phyloP scores from a whole-genome alignment of 2,797 vertebrate genomes.

The Dryobates pubescens region DNA sequence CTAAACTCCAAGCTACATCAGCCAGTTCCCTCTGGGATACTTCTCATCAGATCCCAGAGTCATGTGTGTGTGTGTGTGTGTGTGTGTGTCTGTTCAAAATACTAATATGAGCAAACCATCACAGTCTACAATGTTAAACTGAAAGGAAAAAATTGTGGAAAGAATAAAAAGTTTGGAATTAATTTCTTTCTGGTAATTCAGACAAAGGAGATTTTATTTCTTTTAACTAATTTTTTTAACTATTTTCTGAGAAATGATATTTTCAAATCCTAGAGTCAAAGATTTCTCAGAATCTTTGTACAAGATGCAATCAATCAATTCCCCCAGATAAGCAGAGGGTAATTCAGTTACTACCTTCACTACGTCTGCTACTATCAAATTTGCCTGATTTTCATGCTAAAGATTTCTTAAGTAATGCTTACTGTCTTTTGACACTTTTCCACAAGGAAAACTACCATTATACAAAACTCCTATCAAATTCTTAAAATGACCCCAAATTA shows the following conservation, averaged over 20 bases:
- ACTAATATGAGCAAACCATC: not conserved
- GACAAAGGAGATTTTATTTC: not conserved
- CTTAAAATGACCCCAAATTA: conserved; percentile 10
- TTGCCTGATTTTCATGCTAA: not conserved
- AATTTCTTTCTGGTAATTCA: not conserved
- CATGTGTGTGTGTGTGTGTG: too few species aligned
- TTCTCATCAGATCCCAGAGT: too few species aligned
- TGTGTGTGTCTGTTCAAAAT: too few species aligned
- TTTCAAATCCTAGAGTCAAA: not conserved
- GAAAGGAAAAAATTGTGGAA: not conserved
- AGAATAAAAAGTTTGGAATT: not conserved
- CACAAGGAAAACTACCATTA: not conserved
- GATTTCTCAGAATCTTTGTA: not conserved
- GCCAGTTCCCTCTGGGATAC: too few species aligned
- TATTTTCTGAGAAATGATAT: not conserved
- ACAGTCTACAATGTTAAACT: not conserved
- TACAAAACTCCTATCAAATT: not conserved
- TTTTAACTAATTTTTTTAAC: not conserved
- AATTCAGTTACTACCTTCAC: not conserved
- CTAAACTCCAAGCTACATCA: not conserved
- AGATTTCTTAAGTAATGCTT: not conserved
- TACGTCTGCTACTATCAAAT: not conserved
- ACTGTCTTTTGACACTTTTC: not conserved
- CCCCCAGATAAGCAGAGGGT: not conserved
- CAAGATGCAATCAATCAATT: not conserved